Evolutionary conservation across 2,797 vertebrate species (phyloP).

Genomic region (Cercopithecus petaurista): DNA sequence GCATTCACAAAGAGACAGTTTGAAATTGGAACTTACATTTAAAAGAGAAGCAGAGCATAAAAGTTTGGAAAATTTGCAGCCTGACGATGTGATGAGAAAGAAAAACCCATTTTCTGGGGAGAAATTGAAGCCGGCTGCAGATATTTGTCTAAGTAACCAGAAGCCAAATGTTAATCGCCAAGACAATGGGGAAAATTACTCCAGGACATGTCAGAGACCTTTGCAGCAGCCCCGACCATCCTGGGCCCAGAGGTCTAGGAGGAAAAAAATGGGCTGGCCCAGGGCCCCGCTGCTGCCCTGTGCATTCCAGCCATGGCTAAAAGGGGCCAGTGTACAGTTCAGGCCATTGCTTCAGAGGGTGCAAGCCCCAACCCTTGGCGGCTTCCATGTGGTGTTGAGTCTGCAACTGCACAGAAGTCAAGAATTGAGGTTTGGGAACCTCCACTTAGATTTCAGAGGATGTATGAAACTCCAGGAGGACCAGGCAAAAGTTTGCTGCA

Average conservation of each 20-base stretch:
- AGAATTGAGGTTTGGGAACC: neutral
- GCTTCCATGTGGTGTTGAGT: neutral
- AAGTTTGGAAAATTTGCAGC: neutral
- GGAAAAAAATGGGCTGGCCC: neutral
- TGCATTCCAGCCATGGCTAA: neutral
- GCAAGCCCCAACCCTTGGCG: neutral
- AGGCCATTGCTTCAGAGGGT: neutral
- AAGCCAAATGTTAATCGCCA: neutral
- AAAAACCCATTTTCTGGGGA: neutral
- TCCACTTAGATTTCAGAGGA: neutral
- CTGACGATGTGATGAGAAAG: neutral
- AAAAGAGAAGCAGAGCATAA: neutral
- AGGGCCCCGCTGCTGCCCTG: too few relatives aligned
- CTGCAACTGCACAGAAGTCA: neutral
- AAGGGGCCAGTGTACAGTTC: neutral
- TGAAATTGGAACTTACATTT: neutral
- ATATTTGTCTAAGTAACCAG: neutral
- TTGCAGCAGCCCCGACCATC: too few relatives aligned
- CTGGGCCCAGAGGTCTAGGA: too few relatives aligned
- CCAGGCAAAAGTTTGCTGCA: neutral
- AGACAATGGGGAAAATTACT: neutral
- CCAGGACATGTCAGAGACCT: neutral
- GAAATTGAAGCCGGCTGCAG: neutral
- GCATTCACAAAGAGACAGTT: neutral
- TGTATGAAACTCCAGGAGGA: neutral